Evolutionary conservation across 2,797 vertebrate species (phyloP).

Genomic region (Hypotaenidia philippensis): DNA sequence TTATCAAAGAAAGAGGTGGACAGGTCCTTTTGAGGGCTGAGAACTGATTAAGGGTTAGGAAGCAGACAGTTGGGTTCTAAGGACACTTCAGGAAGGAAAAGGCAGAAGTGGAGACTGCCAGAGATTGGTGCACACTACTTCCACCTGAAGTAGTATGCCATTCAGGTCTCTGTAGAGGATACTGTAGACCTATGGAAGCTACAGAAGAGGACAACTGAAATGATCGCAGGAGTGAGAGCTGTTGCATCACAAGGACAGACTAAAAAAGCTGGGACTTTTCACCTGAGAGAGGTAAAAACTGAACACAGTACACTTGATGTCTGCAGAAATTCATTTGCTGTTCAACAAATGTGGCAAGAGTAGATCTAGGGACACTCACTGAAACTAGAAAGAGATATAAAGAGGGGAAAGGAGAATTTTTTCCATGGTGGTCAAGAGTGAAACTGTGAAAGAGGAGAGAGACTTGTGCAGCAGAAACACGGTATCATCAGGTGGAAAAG

Average conservation of each 20-base stretch:
- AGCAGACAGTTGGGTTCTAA: neutral
- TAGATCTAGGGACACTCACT: neutral
- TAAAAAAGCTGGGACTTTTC: neutral
- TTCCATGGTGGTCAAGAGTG: neutral
- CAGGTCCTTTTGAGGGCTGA: neutral
- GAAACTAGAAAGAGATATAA: neutral
- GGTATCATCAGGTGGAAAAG: neutral
- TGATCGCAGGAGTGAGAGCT: neutral
- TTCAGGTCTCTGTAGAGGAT: neutral
- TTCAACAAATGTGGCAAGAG: neutral
- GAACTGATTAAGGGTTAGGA: neutral
- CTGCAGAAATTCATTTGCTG: neutral
- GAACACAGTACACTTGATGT: neutral
- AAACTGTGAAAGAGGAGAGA: neutral
- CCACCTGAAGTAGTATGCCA: neutral
- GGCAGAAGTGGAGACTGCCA: neutral
- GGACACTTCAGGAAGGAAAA: neutral
- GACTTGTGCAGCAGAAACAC: neutral
- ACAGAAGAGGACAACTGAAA: neutral
- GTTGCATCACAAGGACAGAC: neutral
- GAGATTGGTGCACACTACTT: neutral
- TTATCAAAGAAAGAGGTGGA: constrained; percentile 4
- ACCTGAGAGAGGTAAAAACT: neutral
- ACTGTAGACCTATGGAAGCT: neutral
- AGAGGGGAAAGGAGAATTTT: neutral